Evolutionary conservation across 1,140 invertebrate species (phyloP).

Genomic region (Diorhabda elongata): DNA sequence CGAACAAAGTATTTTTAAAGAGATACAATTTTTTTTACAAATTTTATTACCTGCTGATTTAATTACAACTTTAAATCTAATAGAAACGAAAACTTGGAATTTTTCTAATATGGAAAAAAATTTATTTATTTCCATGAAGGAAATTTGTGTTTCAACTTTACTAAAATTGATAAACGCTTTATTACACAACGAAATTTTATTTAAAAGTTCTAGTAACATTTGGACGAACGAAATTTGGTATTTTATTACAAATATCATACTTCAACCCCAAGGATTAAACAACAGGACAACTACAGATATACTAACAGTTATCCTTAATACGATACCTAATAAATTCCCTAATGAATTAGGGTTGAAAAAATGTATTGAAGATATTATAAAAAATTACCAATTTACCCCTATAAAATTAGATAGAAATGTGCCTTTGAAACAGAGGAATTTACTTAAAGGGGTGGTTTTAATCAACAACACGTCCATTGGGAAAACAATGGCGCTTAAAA

Average conservation of each 20-base stretch:
- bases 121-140: constrained; percentile 25
- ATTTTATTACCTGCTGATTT: constrained; percentile 21
- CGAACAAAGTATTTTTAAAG: constrained; percentile 12
- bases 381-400: constrained; percentile 17
- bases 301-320: constrained; percentile 23
- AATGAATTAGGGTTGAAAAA: constrained; percentile 15
- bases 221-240: constrained; percentile 26
- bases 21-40: constrained; percentile 28
- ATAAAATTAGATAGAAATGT: constrained; percentile 30
- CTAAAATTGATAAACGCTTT: constrained; percentile 21
- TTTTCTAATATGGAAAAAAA: constrained; percentile 27
- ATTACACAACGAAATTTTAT: constrained; percentile 16
- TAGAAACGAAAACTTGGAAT: constrained; percentile 17
- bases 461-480: background rate
- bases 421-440: constrained; percentile 24
- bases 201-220: constrained; percentile 15
- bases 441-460: constrained; percentile 23
- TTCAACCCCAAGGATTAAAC: constrained; percentile 22
- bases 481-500: background rate
- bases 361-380: constrained; percentile 17
- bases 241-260: constrained; percentile 24
- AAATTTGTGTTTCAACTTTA: constrained; percentile 20
- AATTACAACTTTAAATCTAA: constrained; percentile 20
- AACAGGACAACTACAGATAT: constrained; percentile 13
- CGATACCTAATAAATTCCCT: constrained; percentile 23